Evolutionary conservation across 2,888 invertebrate species (phyloP).

Genomic region (Drosophila setosimentum): DNA sequence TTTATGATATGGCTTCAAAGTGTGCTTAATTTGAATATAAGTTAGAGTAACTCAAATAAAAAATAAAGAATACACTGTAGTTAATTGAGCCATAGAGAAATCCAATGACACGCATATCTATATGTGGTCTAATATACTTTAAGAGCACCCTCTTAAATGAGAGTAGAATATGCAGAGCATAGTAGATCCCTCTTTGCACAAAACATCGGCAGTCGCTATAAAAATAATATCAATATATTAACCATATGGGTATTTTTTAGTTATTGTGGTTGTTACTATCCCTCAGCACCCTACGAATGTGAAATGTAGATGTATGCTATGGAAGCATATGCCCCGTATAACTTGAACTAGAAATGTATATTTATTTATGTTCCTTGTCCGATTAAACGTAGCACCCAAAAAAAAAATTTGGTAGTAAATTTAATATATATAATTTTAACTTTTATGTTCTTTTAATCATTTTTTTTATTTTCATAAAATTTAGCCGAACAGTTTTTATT

Average conservation of each 20-base stretch:
- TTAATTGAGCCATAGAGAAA: background rate
- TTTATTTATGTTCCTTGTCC: background rate
- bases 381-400: background rate
- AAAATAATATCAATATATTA: background rate
- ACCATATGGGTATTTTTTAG: background rate
- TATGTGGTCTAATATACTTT: background rate
- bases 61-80: background rate
- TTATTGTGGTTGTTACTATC: slow-evolving; percentile 1
- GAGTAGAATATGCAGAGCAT: background rate
- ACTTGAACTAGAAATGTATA: background rate
- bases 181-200: background rate
- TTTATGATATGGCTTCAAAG: background rate
- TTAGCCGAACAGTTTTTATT: background rate
- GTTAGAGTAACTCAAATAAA: background rate
- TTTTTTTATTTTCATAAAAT: background rate
- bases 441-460: background rate
- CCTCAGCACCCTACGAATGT: background rate
- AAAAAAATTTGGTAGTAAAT: background rate
- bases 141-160: background rate
- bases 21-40: background rate
- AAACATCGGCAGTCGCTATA: background rate
- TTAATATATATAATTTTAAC: background rate
- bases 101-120: background rate
- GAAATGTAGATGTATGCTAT: background rate
- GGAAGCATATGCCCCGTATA: background rate